These are phyloP conservation scores for Hemaris fuciformis DNA, from an alignment of 2,888 invertebrate species.

Conservation along the genomic window DNA sequence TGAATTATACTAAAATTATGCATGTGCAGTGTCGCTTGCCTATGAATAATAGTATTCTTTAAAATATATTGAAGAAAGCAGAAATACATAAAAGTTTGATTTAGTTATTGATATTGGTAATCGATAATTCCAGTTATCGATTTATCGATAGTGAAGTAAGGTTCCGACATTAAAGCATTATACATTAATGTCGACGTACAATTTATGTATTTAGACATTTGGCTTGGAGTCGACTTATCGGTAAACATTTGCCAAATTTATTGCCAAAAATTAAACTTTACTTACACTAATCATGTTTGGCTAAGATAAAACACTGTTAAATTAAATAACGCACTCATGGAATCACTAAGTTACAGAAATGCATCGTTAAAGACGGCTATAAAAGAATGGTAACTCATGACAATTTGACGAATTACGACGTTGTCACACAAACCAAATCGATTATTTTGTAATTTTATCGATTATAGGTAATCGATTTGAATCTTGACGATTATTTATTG, in stretches of 20 bases:
- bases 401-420: background rate
- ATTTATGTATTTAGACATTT: background rate
- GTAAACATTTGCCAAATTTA: background rate
- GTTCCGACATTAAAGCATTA: background rate
- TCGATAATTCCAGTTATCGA: background rate
- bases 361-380: constrained; percentile 6
- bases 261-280: background rate
- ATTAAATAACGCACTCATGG: constrained; percentile 9
- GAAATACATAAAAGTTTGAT: no score
- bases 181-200: background rate
- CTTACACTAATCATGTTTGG: background rate
- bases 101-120: no score
- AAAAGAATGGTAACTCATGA: constrained; percentile 4
- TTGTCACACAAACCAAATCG: background rate
- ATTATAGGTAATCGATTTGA: no score
- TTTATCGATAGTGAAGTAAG: background rate
- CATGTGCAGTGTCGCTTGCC: constrained; percentile 6
- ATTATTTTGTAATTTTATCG: background rate
- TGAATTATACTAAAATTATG: constrained; percentile 29
- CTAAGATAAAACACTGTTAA: background rate
- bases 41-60: background rate
- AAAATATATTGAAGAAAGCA: background rate
- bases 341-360: constrained; percentile 9
- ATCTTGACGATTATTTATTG: no score
- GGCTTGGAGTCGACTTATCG: background rate